Evolutionary conservation across 2,797 vertebrate genomes (phyloP), one percentile per base, ranked within the genome.

Genomic region (Micromesistius poutassou): DNA sequence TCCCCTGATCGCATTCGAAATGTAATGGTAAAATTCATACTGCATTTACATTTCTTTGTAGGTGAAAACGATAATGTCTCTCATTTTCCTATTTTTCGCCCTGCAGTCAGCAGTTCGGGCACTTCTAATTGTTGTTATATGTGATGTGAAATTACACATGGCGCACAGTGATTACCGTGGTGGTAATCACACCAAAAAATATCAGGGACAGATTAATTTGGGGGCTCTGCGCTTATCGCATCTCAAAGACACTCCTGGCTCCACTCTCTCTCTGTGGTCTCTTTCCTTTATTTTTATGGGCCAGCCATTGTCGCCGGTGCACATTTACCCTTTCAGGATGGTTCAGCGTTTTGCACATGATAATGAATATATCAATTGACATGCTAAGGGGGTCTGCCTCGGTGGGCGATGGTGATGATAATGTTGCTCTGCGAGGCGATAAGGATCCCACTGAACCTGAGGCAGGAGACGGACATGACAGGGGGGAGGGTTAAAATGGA

Each of bases 341-440:
- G 88, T 92, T 86, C 81, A 85, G 90, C 35, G 31, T 92, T 91
- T 88, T 80, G 80, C 81, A 80, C 89, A 87, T 88, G 80, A 79
- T 89, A 87, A 90, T 92, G 88, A 89, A 91, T 89, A 80, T 92
- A 91, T 91, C 89, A 89, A 91, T 93, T 91, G 90, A 89, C 86
- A 91, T 89, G 90, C 90, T 85, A 30, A 68, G 86, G 90, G 75
- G 76, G 77, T 40, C 31, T 46, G 91, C 78, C 90, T 88, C 79
- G 83, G 88, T 88, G 28, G 30, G 5, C 72, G 70, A 80, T 77
- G 84, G 84, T 78, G 88, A 91, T 92, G 90, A 91, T 89, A 89
- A 86, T 91, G 90, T 91, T 90, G 90, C 88, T 91, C 62, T 28
- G 62, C 80, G 81, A 86, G 85, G 89, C 91, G 88, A 83, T 90